Conservation (phyloP, 2,797 vertebrate species). For the Poeciliopsis infans region DNA sequence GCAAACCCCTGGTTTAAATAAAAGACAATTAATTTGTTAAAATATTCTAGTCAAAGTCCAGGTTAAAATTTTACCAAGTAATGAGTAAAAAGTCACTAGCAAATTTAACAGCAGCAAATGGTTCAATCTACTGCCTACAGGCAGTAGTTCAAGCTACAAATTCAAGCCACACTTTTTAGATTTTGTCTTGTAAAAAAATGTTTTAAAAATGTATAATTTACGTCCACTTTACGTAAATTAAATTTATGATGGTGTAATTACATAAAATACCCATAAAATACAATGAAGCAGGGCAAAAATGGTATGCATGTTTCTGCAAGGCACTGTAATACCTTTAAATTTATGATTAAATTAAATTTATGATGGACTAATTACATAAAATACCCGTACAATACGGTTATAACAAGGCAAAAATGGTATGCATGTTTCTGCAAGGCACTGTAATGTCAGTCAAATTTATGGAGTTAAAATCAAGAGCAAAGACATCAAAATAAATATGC, state of each 20-base stretch:
- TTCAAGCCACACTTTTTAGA: not conserved
- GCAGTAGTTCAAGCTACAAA: too few relatives aligned
- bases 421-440: not conserved
- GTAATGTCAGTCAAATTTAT: constrained; percentile 15
- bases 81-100: not conserved
- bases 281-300: not conserved
- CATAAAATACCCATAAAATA: not conserved
- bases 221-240: not conserved
- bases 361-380: not conserved
- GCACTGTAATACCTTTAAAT: not conserved
- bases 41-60: not conserved
- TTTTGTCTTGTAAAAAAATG: not conserved
- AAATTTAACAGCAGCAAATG: not conserved
- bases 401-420: not conserved
- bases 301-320: not conserved
- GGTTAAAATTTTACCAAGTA: not conserved
- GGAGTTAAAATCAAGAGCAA: constrained; percentile 20
- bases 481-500: constrained; percentile 4
- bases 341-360: not conserved
- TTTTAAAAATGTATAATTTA: not conserved
- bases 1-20: not conserved
- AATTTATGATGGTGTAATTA: not conserved
- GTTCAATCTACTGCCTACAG: not conserved
- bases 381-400: not conserved
- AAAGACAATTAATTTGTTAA: not conserved